These are phyloP conservation scores for Ganaspis sp. DNA, from an alignment of 1,140 invertebrate species.

Conservation along the genomic window DNA sequence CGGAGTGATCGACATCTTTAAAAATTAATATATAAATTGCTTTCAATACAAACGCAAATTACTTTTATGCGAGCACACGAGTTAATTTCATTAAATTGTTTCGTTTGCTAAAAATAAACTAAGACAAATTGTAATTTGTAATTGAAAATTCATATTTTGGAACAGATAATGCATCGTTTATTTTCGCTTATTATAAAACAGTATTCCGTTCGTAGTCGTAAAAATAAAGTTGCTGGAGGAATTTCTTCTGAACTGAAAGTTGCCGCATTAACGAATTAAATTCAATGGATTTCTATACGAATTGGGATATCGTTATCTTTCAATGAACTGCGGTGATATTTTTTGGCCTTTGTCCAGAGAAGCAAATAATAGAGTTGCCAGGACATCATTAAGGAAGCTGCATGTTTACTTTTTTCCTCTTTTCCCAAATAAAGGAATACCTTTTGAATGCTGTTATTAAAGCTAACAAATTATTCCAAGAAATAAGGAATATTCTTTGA, in stretches of 20 bases:
- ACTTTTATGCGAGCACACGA: too few relatives aligned
- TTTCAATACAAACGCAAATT: too few relatives aligned
- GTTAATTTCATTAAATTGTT: too few relatives aligned
- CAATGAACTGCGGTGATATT: background rate
- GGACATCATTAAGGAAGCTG: background rate
- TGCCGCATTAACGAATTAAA: background rate
- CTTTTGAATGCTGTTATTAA: background rate
- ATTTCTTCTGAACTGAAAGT: background rate
- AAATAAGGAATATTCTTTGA: background rate
- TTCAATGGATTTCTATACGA: background rate
- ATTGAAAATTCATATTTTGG: background rate
- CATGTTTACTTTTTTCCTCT: background rate
- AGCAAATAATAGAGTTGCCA: background rate
- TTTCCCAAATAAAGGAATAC: background rate
- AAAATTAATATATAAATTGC: too few relatives aligned
- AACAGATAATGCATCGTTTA: background rate
- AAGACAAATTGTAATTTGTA: background rate
- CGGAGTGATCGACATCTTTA: too few relatives aligned
- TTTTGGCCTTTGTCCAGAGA: background rate
- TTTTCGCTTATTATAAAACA: background rate
- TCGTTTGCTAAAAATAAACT: too few relatives aligned
- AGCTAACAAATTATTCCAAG: background rate
- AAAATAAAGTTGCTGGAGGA: constrained; percentile 1
- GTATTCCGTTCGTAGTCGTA: background rate
- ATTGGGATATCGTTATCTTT: constrained; percentile 5